phyloP scores from a whole-genome alignment of 2,888 invertebrate species.

The Mythimna albipuncta region DNA sequence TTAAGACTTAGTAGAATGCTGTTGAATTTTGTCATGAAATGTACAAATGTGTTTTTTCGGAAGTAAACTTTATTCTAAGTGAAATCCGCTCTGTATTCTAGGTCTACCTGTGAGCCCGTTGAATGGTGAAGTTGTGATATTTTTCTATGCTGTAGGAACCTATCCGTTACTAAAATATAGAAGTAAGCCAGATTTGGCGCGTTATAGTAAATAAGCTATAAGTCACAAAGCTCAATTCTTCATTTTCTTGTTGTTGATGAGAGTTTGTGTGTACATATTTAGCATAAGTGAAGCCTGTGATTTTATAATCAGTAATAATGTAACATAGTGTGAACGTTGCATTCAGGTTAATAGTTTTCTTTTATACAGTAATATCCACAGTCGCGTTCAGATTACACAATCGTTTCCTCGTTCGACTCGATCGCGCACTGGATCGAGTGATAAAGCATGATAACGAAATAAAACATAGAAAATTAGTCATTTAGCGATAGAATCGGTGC shows the following conservation, averaged over 20 bases:
- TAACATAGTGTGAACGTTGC: conserved; percentile 80
- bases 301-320: conserved; percentile 82
- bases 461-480: conserved; percentile 61
- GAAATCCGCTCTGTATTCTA: conserved; percentile 88
- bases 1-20: conserved; percentile 89
- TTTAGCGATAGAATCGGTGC: conserved; percentile 60
- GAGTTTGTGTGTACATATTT: conserved; percentile 89
- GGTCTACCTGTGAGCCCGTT: conserved; percentile 85
- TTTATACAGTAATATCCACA: conserved; percentile 65
- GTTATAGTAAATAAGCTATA: conserved; percentile 80
- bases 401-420: conserved; percentile 69
- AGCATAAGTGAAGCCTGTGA: conserved; percentile 88
- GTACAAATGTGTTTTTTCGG: conserved; percentile 90
- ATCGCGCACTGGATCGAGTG: conserved; percentile 66
- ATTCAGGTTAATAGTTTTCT: conserved; percentile 75
- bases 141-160: conserved; percentile 80
- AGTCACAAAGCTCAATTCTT: conserved; percentile 88
- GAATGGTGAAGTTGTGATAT: conserved; percentile 89
- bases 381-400: conserved; percentile 64
- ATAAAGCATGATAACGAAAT: conserved; percentile 63
- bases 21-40: conserved; percentile 90
- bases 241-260: conserved; percentile 84
- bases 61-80: conserved; percentile 89
- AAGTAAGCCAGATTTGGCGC: conserved; percentile 76
- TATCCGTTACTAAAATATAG: conserved; percentile 68